phyloP scores from a whole-genome alignment of 2,797 vertebrate species.

The Sparus aurata region DNA sequence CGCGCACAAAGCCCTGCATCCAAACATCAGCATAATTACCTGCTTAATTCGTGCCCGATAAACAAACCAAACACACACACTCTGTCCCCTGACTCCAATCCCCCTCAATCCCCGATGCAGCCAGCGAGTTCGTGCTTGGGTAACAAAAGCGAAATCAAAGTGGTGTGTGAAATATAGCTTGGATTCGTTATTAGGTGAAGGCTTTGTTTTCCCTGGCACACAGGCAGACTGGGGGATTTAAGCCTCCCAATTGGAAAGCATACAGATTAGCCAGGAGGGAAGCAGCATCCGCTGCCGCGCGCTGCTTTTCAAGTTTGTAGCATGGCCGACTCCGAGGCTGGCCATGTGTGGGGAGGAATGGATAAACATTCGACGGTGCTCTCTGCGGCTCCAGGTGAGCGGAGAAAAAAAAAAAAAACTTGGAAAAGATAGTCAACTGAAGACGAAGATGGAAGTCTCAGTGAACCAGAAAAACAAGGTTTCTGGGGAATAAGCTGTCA shows the following conservation, averaged over 20 bases:
- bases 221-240: slow-evolving; percentile 60
- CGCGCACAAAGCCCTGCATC: slow-evolving; percentile 17
- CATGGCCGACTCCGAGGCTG: slow-evolving; percentile 22
- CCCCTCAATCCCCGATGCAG: slow-evolving; percentile 35
- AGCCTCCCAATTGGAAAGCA: slow-evolving; percentile 63
- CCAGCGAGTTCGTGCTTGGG: slow-evolving; percentile 45
- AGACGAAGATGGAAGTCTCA: too few relatives aligned
- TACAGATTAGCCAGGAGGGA: slow-evolving; percentile 67
- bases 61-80: slow-evolving; percentile 47
- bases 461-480: background rate
- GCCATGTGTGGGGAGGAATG: slow-evolving; percentile 39
- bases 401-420: background rate
- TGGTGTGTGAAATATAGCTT: slow-evolving; percentile 68
- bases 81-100: slow-evolving; percentile 56
- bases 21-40: slow-evolving; percentile 49
- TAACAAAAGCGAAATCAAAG: slow-evolving; percentile 68
- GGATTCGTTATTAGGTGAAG: slow-evolving; percentile 72
- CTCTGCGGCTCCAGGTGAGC: background rate
- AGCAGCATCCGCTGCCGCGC: slow-evolving; percentile 30
- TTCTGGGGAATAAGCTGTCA: background rate
- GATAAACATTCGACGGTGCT: slow-evolving; percentile 38
- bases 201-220: slow-evolving; percentile 73
- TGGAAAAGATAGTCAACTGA: too few relatives aligned
- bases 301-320: slow-evolving; percentile 55
- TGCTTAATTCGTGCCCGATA: slow-evolving; percentile 27